Base-by-base conservation (phyloP, 2,888 invertebrate species). In the Digitonthophagus gazella region DNA sequence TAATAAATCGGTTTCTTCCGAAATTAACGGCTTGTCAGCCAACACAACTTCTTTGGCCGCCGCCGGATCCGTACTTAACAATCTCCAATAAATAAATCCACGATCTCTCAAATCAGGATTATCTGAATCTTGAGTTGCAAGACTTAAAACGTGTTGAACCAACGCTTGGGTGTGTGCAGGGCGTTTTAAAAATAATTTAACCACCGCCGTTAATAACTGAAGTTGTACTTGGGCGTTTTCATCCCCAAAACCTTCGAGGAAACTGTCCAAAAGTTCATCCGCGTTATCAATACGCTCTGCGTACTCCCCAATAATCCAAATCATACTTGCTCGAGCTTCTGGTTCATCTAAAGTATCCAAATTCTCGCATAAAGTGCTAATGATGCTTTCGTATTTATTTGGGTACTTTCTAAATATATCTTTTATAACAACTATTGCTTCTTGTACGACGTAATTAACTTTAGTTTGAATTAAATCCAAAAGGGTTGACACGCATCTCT, bases 251-350 rank as follows among this genome's bases (percentile, higher is more conserved):
- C 75, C 98, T 85, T 99, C 99, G 4, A 99, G 86, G 86, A 99
- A 99, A 72, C 97, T 97, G 81, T 99, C 98, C 15, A 99, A 85
- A 20, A 99, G 86, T 79, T 99, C 99, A 79, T 99, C 99, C 0
- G 99, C 99, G 81, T 99, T 99, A 83, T 99, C 99, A 75, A 99
- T 99, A 74, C 99, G 91, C 82, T 99, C 99, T 0, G 99, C 99
- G 83, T 99, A 99, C 84, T 99, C 98, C 15, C 98, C 98, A 72
- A 93, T 93, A 68, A 93, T 93, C 93, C 93, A 93, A 14, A 93
- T 98, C 98, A 98, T 99, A 4, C 97, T 97, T 2, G 98, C 98
- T 75, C 98, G 87, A 0, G 98, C 99, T 81, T 99, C 99, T 0
- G 99, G 99, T 80, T 99, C 99, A 81, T 99, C 99, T 71, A 99